Base-by-base conservation (phyloP, 1,140 invertebrate species). In the Rhagoletis pomonella region DNA sequence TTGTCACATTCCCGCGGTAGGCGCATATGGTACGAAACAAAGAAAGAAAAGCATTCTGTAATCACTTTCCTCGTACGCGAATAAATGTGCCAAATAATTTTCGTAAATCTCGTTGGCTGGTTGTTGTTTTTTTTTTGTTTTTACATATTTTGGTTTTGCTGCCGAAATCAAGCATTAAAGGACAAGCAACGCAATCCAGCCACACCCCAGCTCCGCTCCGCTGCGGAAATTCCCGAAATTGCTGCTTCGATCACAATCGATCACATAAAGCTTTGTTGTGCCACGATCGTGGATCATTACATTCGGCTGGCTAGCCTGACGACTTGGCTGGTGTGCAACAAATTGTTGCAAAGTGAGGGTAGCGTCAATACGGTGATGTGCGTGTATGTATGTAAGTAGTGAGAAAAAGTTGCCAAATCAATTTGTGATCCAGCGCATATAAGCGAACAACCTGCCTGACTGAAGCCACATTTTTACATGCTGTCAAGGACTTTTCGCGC, bases 381-480 rank as follows among this genome's bases (percentile, higher is more conserved):
- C 29, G 64, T 10, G 64, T 29, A 29, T 29, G 29, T 1, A 29
- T 29, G 29, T 29, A 29, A 29, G 64, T 29, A 67, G 9, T 47
- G 42, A n/a, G 17, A 65, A 65, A 73, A 47, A 58, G 47, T 47
- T 14, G 73, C 73, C 47, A 81, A 81, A 81, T 81, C 73, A 81
- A 81, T 81, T 81, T 50, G n/a, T 55, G 47, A 0, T 55, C 44
- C 19, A n/a, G 17, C 10, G 12, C 6, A 7, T 10, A 50, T 14
- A 29, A 29, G 29, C 29, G 29, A 29, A 77, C 47, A 12, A 50
- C n/a, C 4, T 67, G 64, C 47, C 5, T 77, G 47, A 50, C 44
- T n/a, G n/a, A 55, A 58, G 42, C 73, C 73, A 81, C 73, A 81
- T 81, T 81, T 81, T 81, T 81, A 81, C 73, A 81, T 81, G 73